Evolutionary conservation across 1,140 invertebrate species (phyloP), one percentile per base, ranked within the genome.

Genomic region (Nasonia vitripennis): DNA sequence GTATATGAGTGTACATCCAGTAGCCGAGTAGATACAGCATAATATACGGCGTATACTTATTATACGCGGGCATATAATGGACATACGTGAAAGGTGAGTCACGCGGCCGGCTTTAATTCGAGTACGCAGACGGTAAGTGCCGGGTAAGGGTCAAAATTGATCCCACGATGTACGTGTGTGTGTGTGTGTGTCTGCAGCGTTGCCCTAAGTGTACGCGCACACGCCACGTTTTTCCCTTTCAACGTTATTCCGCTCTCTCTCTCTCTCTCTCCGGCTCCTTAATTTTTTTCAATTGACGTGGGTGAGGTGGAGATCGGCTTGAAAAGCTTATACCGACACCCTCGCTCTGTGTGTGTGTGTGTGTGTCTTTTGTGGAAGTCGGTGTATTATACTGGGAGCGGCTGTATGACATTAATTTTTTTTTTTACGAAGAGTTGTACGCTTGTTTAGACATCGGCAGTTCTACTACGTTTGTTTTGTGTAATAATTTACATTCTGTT

Each of bases 281-380:
- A 41, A 75, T 37, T 75, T 75, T 75, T 41, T 71, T 71, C 70
- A 71, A 71, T 71, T 71, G 70, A n/a, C 70, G 55, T 62, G 55
- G 55, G 55, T 71, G 31, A 17, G 55, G 55, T 71, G 14, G 70
- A 37, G 34, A 34, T 71, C 73, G 17, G 9, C 73, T 41, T 75
- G 37, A 75, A 41, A 75, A 41, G 73, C 73, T 45, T 5, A 0
- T 23, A 23, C n/a, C 4, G 37, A 75, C 73, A 17, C 70, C 31
- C 23, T 27, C 70, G 27, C 34, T 37, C 6, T 2, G 6, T 45
- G 1, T 34, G 10, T 71, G 11, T 71, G 1, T 10, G 41, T 45
- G 6, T 34, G 11, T 71, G 10, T 71, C 27, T 31, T 34, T 71
- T 71, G 48, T 51, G 45, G 45, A 9, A 34, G 34, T 37, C 34